Percentiles rank a stretch among this genome's conserved stretches.
Evolutionary conservation across 2,113 vertebrate genomes (phyloP).

Genomic region (Dasyprocta punctata): DNA sequence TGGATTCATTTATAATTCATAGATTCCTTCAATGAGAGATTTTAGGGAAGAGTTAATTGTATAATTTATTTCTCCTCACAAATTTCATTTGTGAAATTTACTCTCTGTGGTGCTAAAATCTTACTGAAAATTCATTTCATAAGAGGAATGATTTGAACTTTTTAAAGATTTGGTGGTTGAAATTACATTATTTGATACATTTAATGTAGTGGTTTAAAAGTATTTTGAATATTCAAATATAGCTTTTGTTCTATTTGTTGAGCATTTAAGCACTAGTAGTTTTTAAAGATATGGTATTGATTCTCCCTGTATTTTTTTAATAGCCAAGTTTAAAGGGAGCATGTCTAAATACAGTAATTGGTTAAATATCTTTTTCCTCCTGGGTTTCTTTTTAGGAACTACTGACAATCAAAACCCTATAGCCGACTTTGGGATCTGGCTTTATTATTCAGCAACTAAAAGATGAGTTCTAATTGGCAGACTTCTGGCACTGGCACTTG

Average conservation of each 20-base stretch:
- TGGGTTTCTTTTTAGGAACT: conserved; percentile 82
- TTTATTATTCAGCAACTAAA: conserved; percentile 79
- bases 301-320: conserved; percentile 29
- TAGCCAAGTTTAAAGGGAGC: conserved; percentile 57
- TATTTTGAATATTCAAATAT: conserved; percentile 46
- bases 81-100: conserved; percentile 42
- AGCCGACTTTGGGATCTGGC: conserved; percentile 76
- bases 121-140: conserved; percentile 45
- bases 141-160: conserved; percentile 35
- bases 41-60: conserved; percentile 32
- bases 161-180: background rate
- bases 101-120: background rate
- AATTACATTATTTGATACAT: background rate
- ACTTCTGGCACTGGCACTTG: conserved; percentile 79
- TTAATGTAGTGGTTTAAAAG: conserved; percentile 7
- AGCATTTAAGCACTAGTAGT: background rate
- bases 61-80: conserved; percentile 41
- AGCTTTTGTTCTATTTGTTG: conserved; percentile 19
- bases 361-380: conserved; percentile 79
- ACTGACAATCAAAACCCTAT: conserved; percentile 78
- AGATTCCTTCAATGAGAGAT: conserved; percentile 20
- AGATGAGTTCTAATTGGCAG: conserved; percentile 80
- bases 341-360: conserved; percentile 66
- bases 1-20: conserved; percentile 38
- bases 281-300: background rate